A percentile compares a stretch with the other conserved stretches of the same genome.
Conservation (phyloP, 2,888 invertebrate species). For the Drosophila subquinaria region DNA sequence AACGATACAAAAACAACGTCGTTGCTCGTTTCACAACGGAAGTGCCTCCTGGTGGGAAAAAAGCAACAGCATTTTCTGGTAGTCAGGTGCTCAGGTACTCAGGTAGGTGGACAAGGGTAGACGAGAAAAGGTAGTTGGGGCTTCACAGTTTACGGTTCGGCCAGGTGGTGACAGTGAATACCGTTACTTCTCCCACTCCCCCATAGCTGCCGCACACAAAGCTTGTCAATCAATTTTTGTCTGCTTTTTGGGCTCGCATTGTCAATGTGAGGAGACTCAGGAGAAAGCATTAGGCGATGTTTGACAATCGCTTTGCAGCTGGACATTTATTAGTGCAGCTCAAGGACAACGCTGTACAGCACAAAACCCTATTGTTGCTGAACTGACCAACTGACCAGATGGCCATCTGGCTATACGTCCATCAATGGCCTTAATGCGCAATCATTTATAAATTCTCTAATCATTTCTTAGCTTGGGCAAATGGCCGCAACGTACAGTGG, state of each 20-base stretch:
- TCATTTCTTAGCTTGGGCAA: conserved; percentile 64
- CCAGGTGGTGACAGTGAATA: conserved; percentile 42
- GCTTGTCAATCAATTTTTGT: conserved; percentile 79
- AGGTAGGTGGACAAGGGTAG: background rate
- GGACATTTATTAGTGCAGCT: conserved; percentile 77
- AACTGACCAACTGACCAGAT: conserved; percentile 39
- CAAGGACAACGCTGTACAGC: conserved; percentile 52
- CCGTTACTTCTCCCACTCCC: conserved; percentile 2
- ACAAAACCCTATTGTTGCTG: conserved; percentile 40
- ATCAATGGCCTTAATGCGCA: conserved; percentile 55
- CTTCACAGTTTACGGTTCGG: conserved; percentile 29
- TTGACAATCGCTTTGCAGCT: conserved; percentile 68
- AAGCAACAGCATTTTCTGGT: conserved; percentile 44
- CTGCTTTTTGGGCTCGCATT: conserved; percentile 44
- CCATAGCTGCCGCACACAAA: conserved; percentile 58
- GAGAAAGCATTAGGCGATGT: conserved; percentile 66
- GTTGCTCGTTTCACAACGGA: conserved; percentile 70
- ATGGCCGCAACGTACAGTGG: conserved; percentile 42
- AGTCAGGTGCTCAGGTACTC: conserved; percentile 14
- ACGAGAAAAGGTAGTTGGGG: conserved; percentile 5
- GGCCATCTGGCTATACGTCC: conserved; percentile 42
- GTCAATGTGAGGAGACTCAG: conserved; percentile 5
- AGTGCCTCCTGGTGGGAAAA: conserved; percentile 69
- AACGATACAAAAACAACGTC: conserved; percentile 50
- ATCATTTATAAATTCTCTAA: conserved; percentile 71